Conservation (phyloP, 2,888 invertebrate genomes). For the Norana najaformis region DNA sequence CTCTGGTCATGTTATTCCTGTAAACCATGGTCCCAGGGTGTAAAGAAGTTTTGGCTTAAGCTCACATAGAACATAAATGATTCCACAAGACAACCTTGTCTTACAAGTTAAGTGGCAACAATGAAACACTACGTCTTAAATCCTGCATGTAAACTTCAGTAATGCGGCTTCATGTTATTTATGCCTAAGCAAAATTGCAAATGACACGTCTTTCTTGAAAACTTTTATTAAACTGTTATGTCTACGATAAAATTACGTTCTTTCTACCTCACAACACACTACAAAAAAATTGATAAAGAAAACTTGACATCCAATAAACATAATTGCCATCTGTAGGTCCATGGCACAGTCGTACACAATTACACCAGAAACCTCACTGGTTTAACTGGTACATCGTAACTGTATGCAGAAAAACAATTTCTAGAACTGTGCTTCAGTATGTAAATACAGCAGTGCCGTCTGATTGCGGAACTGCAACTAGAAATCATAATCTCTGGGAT, state of each 20-base stretch:
- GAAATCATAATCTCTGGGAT: not conserved
- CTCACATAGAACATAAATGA: too few species aligned
- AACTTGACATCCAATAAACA: not conserved
- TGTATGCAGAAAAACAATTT: not conserved
- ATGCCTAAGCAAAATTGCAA: not conserved
- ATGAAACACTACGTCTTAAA: not conserved
- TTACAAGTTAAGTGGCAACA: too few species aligned
- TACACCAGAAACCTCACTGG: not conserved
- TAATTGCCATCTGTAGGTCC: not conserved
- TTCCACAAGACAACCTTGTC: too few species aligned
- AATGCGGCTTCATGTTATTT: not conserved
- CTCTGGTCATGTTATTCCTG: too few species aligned
- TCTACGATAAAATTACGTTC: not conserved
- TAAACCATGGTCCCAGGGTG: too few species aligned
- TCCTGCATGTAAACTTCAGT: too few species aligned
- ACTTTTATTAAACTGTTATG: slow-evolving; percentile 5
- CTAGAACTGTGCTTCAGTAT: not conserved
- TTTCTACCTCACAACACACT: slow-evolving; percentile 10
- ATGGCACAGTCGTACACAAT: not conserved
- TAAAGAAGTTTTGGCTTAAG: too few species aligned
- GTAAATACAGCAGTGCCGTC: not conserved
- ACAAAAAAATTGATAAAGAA: slow-evolving; percentile 10
- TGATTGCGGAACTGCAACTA: not conserved
- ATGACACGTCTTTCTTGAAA: not conserved
- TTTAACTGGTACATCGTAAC: not conserved